phyloP scores from a whole-genome alignment of 2,888 invertebrate genomes.

The Cancer borealis region DNA sequence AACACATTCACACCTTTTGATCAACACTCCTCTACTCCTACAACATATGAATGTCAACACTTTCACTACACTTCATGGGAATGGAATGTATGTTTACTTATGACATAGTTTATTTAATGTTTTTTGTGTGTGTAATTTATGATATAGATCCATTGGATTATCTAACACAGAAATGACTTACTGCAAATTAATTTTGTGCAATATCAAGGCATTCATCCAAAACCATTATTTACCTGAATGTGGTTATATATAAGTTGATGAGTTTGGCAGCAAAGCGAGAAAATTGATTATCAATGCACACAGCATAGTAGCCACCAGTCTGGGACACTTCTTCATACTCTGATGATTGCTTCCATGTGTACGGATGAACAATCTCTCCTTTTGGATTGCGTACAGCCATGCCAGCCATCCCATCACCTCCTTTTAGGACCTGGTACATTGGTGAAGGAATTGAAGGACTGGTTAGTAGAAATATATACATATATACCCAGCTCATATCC shows the following conservation, averaged over 20 bases:
- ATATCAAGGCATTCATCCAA: neutral
- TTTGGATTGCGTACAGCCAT: conserved; percentile 93
- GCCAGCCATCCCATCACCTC: conserved; percentile 96
- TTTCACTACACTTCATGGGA: neutral
- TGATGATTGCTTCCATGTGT: conserved; percentile 93
- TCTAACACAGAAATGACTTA: neutral
- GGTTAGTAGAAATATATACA: neutral
- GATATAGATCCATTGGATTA: neutral
- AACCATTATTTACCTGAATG: conserved; percentile 84
- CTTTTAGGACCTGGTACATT: conserved; percentile 91
- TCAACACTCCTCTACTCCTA: neutral
- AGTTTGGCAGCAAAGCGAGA: conserved; percentile 93
- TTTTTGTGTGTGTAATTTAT: too few relatives aligned
- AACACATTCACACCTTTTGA: neutral
- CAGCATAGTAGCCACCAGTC: conserved; percentile 91
- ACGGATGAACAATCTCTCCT: conserved; percentile 91
- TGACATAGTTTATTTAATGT: neutral
- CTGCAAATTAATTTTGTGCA: neutral
- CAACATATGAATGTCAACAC: neutral
- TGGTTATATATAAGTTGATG: conserved; percentile 93
- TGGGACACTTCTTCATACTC: conserved; percentile 92
- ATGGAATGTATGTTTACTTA: neutral
- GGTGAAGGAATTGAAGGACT: conserved; percentile 55
- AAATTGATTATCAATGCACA: conserved; percentile 96
- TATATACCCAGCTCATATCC: too few relatives aligned